Base-by-base conservation (phyloP, 2,888 invertebrate genomes). In the Disparrhopalites patrizii region DNA sequence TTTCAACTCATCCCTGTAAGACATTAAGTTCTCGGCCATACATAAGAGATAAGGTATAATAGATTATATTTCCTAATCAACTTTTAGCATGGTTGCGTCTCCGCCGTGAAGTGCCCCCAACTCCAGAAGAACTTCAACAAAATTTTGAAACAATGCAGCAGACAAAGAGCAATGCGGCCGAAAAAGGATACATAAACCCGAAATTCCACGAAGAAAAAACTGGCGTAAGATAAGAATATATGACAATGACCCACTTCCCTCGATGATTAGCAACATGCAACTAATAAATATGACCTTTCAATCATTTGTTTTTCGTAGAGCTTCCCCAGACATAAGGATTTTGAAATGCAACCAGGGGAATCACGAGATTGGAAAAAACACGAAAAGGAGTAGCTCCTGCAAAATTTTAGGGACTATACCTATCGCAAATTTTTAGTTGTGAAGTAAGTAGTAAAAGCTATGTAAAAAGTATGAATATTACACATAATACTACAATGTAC, bases 91-190 rank as follows among this genome's bases (percentile, higher is more conserved):
- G 93, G 93, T 80, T 93, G 54, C 82, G 93, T 72, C 83, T 84
- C 72, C 80, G 87, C 74, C 83, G 86, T 73, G 76, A 75, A 1
- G 82, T 85, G 0, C 87, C 90, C 50, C 93, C 93, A 0, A 83
- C 85, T 0, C 84, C 83, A 68, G 87, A 88, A 69, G 92, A 93
- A 80, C 81, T 92, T 8, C 80, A 83, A 10, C 82, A 80, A 74
- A 93, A 90, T 80, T 78, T 87, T 50, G 85, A 86, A 18, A 81
- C 90, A 43, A 87, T 89, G 78, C 79, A 87, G 74, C 78, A 85
- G 78, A 92, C 91, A 75, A 87, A 88, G 77, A 79, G 83, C 50
- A 92, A 91, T 81, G 91, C 91, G 1, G 83, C 84, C 2, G 84
- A 85, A 77, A 78, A 91, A 65, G 88, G 89, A 68, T 78, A 79